phyloP scores from a whole-genome alignment of 2,888 invertebrate genomes.

The Athalia circularis region DNA sequence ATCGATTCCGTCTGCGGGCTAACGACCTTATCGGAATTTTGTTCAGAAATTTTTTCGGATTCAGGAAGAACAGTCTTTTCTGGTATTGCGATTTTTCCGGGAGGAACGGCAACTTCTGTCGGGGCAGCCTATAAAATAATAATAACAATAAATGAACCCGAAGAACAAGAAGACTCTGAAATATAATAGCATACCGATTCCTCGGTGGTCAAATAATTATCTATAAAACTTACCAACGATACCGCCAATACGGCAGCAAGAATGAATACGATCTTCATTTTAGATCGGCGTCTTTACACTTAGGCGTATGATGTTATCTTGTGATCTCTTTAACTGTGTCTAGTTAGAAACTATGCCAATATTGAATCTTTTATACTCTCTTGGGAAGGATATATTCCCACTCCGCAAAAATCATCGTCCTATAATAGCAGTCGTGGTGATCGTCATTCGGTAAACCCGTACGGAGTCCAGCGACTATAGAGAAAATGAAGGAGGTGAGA shows the following conservation, averaged over 20 bases:
- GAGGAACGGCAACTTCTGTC: background rate
- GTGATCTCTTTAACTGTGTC: background rate
- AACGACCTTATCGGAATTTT: too few species aligned
- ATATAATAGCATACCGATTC: too few species aligned
- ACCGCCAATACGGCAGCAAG: slow-evolving; percentile 4
- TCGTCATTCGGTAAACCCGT: too few species aligned
- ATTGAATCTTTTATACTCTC: slow-evolving; percentile 26
- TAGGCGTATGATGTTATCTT: background rate
- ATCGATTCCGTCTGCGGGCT: too few species aligned
- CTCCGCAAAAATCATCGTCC: background rate
- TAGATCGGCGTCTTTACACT: slow-evolving; percentile 11
- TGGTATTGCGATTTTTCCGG: background rate
- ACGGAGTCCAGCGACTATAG: too few species aligned
- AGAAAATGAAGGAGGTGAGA: background rate
- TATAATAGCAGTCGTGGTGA: background rate
- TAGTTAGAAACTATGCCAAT: slow-evolving; percentile 10
- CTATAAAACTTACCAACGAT: slow-evolving; percentile 13
- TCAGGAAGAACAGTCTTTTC: background rate
- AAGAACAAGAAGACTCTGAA: too few species aligned
- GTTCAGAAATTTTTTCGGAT: too few species aligned
- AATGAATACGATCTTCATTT: slow-evolving; percentile 29
- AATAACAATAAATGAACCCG: background rate
- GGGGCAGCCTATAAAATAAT: slow-evolving; percentile 6
- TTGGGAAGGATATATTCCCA: background rate
- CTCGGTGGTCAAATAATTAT: background rate